Percentiles rank a stretch among this genome's conserved stretches.
These are phyloP conservation scores for Drosophila equinoxialis DNA, from an alignment of 1,140 invertebrate species.

Conservation along the genomic window DNA sequence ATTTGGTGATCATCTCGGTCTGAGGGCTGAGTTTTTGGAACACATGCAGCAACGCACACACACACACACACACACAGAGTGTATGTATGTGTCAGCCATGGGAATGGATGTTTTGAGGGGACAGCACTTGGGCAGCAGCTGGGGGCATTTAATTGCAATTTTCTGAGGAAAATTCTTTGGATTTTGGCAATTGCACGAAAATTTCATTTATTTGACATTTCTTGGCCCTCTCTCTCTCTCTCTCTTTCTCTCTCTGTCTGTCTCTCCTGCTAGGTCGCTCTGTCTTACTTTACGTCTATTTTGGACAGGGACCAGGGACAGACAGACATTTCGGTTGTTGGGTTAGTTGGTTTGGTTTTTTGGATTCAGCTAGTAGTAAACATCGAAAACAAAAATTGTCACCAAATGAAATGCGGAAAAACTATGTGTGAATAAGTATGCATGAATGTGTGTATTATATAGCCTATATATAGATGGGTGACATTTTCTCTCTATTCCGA, in stretches of 20 bases:
- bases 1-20: slow-evolving; percentile 19
- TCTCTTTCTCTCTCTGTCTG: slow-evolving; percentile 1
- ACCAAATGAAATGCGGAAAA: slow-evolving; percentile 76
- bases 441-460: slow-evolving; percentile 24
- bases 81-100: slow-evolving; percentile 8
- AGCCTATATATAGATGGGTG: slow-evolving; percentile 73
- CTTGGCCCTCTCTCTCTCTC: slow-evolving; percentile 15
- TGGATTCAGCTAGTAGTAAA: slow-evolving; percentile 52
- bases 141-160: slow-evolving; percentile 53
- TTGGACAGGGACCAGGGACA: slow-evolving; percentile 43
- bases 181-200: slow-evolving; percentile 72
- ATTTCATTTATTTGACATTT: slow-evolving; percentile 66
- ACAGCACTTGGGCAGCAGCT: slow-evolving; percentile 66
- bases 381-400: slow-evolving; percentile 64
- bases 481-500: slow-evolving; percentile 49
- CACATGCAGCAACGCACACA: not conserved
- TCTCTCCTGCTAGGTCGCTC: slow-evolving; percentile 3
- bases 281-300: slow-evolving; percentile 44
- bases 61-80: not conserved
- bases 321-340: slow-evolving; percentile 2
- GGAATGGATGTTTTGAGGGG: slow-evolving; percentile 6
- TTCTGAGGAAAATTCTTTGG: slow-evolving; percentile 71
- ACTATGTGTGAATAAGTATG: slow-evolving; percentile 69
- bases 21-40: slow-evolving; percentile 10
- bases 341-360: slow-evolving; percentile 10